Conservation (phyloP, 2,113 vertebrate species). For the Trinectes maculatus region DNA sequence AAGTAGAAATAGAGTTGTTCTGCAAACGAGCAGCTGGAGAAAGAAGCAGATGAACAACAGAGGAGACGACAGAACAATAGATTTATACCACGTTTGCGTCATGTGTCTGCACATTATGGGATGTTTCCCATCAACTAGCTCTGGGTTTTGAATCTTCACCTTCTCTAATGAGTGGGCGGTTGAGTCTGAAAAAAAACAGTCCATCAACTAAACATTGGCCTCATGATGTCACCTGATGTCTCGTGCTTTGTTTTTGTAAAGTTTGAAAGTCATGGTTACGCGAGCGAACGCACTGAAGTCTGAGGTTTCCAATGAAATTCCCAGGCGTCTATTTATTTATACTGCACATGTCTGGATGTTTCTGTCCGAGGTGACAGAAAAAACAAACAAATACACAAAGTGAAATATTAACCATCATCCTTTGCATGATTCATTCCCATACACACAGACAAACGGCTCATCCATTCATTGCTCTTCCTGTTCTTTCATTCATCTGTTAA, state of each 20-base stretch:
- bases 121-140: constrained; percentile 18
- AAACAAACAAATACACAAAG: too few relatives aligned
- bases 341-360: not conserved
- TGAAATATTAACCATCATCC: too few relatives aligned
- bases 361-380: too few relatives aligned
- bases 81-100: constrained; percentile 12
- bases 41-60: not conserved
- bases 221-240: constrained; percentile 10
- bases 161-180: too few relatives aligned
- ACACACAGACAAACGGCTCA: too few relatives aligned
- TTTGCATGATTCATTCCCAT: too few relatives aligned
- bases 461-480: too few relatives aligned
- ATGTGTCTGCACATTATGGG: constrained; percentile 10
- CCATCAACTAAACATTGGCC: constrained; percentile 19
- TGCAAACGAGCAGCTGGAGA: too few relatives aligned
- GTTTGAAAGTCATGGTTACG: constrained; percentile 15
- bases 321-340: constrained; percentile 24
- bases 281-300: not conserved
- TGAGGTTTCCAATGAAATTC: constrained; percentile 5
- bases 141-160: constrained; percentile 15
- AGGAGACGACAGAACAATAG: not conserved
- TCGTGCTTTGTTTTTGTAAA: constrained; percentile 10
- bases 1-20: too few relatives aligned
- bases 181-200: constrained; percentile 17
- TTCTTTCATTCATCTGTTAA: too few relatives aligned